Evolutionary conservation across 2,797 vertebrate species (phyloP), one percentile per base, ranked within the genome.

Genomic region (Morelia viridis): DNA sequence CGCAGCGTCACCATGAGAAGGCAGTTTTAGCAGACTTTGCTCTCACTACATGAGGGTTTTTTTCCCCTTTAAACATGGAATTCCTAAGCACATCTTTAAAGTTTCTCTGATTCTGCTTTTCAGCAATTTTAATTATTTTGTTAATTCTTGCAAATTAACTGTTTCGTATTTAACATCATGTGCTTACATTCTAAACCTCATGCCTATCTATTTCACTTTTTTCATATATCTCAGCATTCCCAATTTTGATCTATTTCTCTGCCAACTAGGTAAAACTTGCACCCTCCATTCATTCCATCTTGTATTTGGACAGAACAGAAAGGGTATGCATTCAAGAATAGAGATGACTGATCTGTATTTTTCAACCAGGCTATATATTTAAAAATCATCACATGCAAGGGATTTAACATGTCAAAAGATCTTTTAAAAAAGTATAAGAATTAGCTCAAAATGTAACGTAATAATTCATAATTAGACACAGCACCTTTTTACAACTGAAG

Each of bases 401-500:
- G 88, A 58, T 17, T 46, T 76, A 86, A 28, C 13, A 50, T n/a
- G 80, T 87, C 60, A 62, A 80, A 93, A 58, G 28, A 91, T 50
- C 19, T 46, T 58, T 65, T 87, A 41, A 13, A n/a, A 85, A 85
- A 85, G 2, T 28, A 5, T 0, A 5, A 53, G 41, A 22, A 35
- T 87, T 85, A 83, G 9, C 10, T 12, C 13, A 90, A 58, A 92
- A 88, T 24, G 4, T 1, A 28, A 89, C 89, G 91, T 88, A 28
- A 24, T 80, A 85, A 24, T 50, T 13, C 11, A 76, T 84, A 85
- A 41, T 65, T 91, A 91, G 46, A 96, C 58, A 95, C 1, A 3
- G 28, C 26, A 93, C 64, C 76, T 28, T 35, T 93, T 91, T 83
- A 56, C 28, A 94, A 93, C 60, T 46, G 0, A 92, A 71, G 89